Evolutionary conservation across 2,888 invertebrate species (phyloP).

Genomic region (Cataglyphis altisquamis): DNA sequence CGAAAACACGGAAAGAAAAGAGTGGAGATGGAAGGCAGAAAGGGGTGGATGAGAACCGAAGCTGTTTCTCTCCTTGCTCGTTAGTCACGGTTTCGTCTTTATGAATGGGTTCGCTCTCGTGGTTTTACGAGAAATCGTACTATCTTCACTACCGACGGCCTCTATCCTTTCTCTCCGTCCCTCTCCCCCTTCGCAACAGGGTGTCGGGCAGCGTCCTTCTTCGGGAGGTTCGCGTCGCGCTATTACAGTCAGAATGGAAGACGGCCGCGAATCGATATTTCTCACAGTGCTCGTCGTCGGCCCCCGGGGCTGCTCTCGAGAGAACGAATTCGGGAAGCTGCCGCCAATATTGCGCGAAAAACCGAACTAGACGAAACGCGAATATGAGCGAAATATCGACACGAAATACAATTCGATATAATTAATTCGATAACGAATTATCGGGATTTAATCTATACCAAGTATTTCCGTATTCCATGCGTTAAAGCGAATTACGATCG

Average conservation of each 20-base stretch:
- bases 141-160: conserved; percentile 77
- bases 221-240: conserved; percentile 61
- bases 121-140: conserved; percentile 80
- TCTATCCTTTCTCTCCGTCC: conserved; percentile 69
- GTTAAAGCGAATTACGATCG: neutral
- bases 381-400: neutral
- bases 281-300: conserved; percentile 68
- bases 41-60: conserved; percentile 58
- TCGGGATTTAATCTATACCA: conserved; percentile 1
- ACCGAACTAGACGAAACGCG: neutral
- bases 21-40: conserved; percentile 38
- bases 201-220: conserved; percentile 72
- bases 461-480: neutral
- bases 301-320: conserved; percentile 59
- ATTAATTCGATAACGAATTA: conserved; percentile 11
- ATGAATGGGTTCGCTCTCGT: conserved; percentile 82
- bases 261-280: conserved; percentile 76
- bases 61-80: conserved; percentile 81
- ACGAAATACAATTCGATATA: neutral
- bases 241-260: conserved; percentile 75
- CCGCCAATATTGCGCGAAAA: conserved; percentile 10
- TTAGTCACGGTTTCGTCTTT: conserved; percentile 83
- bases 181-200: conserved; percentile 67
- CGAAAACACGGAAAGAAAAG: conserved; percentile 23
- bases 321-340: conserved; percentile 50